Base-by-base conservation (phyloP, 1,140 invertebrate species). In the Lepidotrigona ventralis region DNA sequence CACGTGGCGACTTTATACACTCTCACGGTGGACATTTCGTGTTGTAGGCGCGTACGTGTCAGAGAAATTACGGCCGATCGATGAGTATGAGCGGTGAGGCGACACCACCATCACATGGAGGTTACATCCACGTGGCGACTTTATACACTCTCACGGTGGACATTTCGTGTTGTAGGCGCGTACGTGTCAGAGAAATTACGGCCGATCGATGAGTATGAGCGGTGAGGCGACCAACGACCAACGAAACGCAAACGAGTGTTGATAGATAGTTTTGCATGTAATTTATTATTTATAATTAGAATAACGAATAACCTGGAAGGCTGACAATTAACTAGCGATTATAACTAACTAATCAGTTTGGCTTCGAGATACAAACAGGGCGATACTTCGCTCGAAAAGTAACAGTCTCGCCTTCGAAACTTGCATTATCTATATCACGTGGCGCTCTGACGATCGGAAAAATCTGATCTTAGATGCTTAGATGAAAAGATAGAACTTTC, bases 201-300 rank as follows among this genome's bases (percentile, higher is more conserved):
- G 23, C 58, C 84, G 84, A 68, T 86, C 85, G 85, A 86, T 86
- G 84, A 71, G 39, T 33, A 66, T 6, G 53, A 23, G 23, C 26
- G 53, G 26, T 19, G 46, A 51, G 56, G 17, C 2, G 11, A 19
- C 54, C 21, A 19, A 56, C 9, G 71, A 51, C n/a, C 58, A 46
- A 29, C n/a, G 69, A 21, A 46, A 68, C 17, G 23, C 58, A 51
- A 75, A 26, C 56, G 46, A 58, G 63, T 80, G 85, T 80, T 6
- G 85, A 87, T 77, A 51, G 69, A 68, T 69, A 69, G 72, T 85
- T 79, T 88, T 82, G 87, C 86, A 82, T 88, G 87, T 81, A 78
- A 88, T 88, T 88, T 88, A 87, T 88, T 88, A 88, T 88, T 84
- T 83, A 86, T 88, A 88, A 88, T 88, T 88, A 85, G 86, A 85